A percentile compares a stretch with the other conserved stretches of the same genome.
Conservation (phyloP, 1,140 invertebrate species). For the Orchesella cincta region DNA sequence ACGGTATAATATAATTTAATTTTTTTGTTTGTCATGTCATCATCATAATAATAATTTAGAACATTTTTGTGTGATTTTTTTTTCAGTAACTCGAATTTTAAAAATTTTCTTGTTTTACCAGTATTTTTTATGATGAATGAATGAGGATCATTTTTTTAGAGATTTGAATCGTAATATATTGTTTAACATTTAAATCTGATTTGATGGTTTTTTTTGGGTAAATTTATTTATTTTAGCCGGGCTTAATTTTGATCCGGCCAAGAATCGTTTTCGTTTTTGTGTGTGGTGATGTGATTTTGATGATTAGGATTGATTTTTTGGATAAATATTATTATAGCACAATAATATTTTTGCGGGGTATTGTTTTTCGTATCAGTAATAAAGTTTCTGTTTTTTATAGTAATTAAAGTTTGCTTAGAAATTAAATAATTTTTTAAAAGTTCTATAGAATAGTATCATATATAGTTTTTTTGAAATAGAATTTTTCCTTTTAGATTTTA, state of each 20-base stretch:
- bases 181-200: too few relatives aligned
- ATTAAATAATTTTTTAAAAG: not conserved
- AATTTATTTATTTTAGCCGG: too few relatives aligned
- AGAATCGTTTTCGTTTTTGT: not conserved
- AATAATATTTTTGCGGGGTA: not conserved
- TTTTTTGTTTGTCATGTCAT: not conserved
- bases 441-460: not conserved
- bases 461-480: not conserved
- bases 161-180: not conserved
- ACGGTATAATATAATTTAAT: too few relatives aligned
- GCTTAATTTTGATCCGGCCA: too few relatives aligned
- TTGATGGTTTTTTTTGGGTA: too few relatives aligned
- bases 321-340: not conserved
- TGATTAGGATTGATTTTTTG: not conserved
- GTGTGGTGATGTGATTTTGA: too few relatives aligned
- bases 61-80: constrained; percentile 11
- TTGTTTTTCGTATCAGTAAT: too few relatives aligned
- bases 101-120: too few relatives aligned
- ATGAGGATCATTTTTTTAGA: not conserved
- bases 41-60: not conserved
- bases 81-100: not conserved
- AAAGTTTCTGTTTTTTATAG: not conserved
- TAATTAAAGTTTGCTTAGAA: not conserved
- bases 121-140: not conserved
- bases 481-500: not conserved